Evolutionary conservation across 2,113 vertebrate genomes (phyloP).

Genomic region (Toxotes chatareus): DNA sequence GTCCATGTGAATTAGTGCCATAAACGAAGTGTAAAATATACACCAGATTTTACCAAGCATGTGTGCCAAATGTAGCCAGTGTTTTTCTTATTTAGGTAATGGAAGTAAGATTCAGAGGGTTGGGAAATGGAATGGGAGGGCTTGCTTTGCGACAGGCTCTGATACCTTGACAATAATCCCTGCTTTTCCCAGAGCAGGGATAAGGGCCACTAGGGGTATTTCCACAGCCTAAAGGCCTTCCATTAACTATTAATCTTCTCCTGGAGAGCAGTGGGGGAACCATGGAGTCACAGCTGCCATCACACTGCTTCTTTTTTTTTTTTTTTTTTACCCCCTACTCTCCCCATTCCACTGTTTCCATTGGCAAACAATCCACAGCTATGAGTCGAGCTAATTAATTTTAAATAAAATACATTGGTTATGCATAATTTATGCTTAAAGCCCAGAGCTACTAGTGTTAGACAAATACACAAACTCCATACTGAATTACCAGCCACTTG

Average conservation of each 20-base stretch:
- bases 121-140: conserved; percentile 54
- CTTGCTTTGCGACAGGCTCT: conserved; percentile 58
- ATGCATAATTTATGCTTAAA: conserved; percentile 84
- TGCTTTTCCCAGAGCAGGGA: conserved; percentile 68
- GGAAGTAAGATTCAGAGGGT: conserved; percentile 55
- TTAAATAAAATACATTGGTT: conserved; percentile 83
- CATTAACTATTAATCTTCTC: conserved; percentile 84
- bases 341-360: conserved; percentile 70
- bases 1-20: conserved; percentile 49
- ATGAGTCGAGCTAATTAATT: conserved; percentile 83
- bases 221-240: conserved; percentile 80
- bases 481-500: conserved; percentile 79
- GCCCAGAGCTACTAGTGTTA: conserved; percentile 82
- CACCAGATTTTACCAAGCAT: conserved; percentile 36
- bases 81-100: conserved; percentile 65
- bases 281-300: conserved; percentile 78
- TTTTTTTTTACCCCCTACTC: conserved; percentile 27
- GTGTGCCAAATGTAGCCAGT: conserved; percentile 41
- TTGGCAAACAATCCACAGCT: conserved; percentile 74
- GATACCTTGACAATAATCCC: conserved; percentile 77
- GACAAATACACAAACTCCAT: conserved; percentile 84
- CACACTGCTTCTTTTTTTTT: conserved; percentile 52
- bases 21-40: conserved; percentile 60
- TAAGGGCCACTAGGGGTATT: conserved; percentile 77
- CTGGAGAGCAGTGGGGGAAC: conserved; percentile 73